Base-by-base conservation (phyloP, 2,888 invertebrate genomes). In the Erebia aethiops region DNA sequence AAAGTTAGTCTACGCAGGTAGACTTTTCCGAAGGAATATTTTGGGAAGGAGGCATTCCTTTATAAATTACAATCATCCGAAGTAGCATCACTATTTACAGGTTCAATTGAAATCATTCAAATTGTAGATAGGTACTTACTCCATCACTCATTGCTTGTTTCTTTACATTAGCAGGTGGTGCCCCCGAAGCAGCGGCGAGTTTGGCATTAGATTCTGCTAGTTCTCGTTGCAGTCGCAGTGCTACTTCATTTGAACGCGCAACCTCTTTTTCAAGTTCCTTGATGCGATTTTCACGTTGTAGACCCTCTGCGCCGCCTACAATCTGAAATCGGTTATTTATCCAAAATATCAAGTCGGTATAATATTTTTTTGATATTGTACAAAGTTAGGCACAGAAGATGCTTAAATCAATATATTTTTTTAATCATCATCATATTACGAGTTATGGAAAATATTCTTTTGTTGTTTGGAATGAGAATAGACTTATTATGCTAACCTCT, bases 231-330 rank as follows among this genome's bases (percentile, higher is more conserved):
- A 97, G 84, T 73, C 96, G 92, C 61, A 95, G 84, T 0, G 95
- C 94, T 21, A 95, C 95, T 81, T 98, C 97, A 79, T 96, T 97
- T 0, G 97, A 96, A 70, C 97, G 95, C 70, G 95, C 94, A 67
- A 99, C 91, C 82, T 99, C 98, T 79, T 97, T 96, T 83, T 99
- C 98, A 71, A 99, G 87, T 79, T 97, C 96, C 79, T 96, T 96
- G 71, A 97, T 95, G 80, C 95, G 95, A 72, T 95, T 95, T 70
- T 95, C 93, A 73, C 96, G 94, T 72, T 95, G 95, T 71, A 95
- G 84, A 21, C 95, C 95, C 41, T 94, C 92, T 78, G 94, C 93
- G 7, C 95, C 95, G 7, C 95, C 95, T 0, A 93, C 94, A 82
- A 94, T 87, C 94, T 89, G 86, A 49, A 62, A 62, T 18, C 11